A percentile compares a stretch with the other conserved stretches of the same genome.
Conservation (phyloP, 2,888 invertebrate species). For the Tuta absoluta region DNA sequence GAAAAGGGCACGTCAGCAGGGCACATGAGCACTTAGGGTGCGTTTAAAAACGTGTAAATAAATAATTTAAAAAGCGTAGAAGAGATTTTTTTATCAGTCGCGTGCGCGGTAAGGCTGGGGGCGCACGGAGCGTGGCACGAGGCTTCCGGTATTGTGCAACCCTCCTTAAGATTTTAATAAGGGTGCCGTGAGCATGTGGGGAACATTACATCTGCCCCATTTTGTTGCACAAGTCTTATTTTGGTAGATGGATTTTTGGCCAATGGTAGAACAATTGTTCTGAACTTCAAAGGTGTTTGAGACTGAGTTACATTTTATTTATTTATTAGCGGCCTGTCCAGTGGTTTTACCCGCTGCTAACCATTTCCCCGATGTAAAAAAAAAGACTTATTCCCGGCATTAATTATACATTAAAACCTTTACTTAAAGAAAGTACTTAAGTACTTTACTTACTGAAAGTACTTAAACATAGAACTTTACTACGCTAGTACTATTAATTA, state of each 20-base stretch:
- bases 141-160: conserved; percentile 65
- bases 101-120: conserved; percentile 54
- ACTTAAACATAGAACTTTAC: no score
- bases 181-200: conserved; percentile 8
- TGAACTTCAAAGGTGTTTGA: background rate
- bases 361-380: no score
- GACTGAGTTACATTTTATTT: no score
- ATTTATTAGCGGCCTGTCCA: no score
- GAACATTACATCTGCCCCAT: conserved; percentile 12
- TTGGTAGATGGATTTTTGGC: background rate
- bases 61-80: conserved; percentile 54
- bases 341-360: no score
- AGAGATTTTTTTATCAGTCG: conserved; percentile 57
- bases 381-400: no score
- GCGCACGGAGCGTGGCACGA: conserved; percentile 55
- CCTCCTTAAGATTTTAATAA: conserved; percentile 51
- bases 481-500: no score
- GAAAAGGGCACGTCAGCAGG: conserved; percentile 41
- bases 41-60: conserved; percentile 67
- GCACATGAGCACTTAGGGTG: conserved; percentile 46
- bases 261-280: background rate
- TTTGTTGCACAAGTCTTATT: background rate
- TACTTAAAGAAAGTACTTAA: no score
- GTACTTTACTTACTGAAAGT: no score
- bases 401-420: no score